Percentiles rank a stretch among this genome's conserved stretches.
Conservation (phyloP, 2,888 invertebrate genomes). For the Galerucella nymphaeae region DNA sequence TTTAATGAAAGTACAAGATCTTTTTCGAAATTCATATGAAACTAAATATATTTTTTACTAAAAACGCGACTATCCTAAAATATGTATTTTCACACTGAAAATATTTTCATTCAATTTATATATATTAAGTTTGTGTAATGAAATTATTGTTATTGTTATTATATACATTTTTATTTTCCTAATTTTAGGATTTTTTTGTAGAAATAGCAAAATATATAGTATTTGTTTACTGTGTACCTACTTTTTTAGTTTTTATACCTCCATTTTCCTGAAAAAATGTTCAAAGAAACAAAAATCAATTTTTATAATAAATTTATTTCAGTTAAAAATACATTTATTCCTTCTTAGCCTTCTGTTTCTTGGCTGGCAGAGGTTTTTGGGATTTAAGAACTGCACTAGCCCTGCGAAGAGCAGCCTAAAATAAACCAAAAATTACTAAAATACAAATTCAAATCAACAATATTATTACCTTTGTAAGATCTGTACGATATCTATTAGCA, state of each 20-base stretch:
- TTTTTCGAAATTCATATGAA: background rate
- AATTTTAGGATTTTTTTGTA: conserved; percentile 32
- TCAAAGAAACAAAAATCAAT: background rate
- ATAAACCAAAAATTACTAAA: conserved; percentile 17
- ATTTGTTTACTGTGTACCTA: conserved; percentile 31
- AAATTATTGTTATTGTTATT: conserved; percentile 42
- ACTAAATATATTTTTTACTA: background rate
- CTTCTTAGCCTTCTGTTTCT: conserved; percentile 83
- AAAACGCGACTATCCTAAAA: background rate
- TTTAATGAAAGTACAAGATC: background rate
- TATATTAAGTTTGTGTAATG: conserved; percentile 9
- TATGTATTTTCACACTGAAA: background rate
- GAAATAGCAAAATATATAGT: conserved; percentile 35
- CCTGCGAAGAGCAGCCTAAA: conserved; percentile 86
- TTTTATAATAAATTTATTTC: conserved; percentile 17
- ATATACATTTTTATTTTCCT: conserved; percentile 42
- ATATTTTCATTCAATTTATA: conserved; percentile 10
- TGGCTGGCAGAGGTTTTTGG: conserved; percentile 86
- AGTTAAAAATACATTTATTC: conserved; percentile 70
- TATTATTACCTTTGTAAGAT: conserved; percentile 77
- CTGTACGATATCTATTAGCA: conserved; percentile 88
- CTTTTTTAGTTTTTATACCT: background rate
- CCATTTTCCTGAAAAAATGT: background rate
- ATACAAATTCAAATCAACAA: background rate
- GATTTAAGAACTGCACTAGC: conserved; percentile 94